phyloP scores from a whole-genome alignment of 1,140 invertebrate genomes.

The Bombus confusus region DNA sequence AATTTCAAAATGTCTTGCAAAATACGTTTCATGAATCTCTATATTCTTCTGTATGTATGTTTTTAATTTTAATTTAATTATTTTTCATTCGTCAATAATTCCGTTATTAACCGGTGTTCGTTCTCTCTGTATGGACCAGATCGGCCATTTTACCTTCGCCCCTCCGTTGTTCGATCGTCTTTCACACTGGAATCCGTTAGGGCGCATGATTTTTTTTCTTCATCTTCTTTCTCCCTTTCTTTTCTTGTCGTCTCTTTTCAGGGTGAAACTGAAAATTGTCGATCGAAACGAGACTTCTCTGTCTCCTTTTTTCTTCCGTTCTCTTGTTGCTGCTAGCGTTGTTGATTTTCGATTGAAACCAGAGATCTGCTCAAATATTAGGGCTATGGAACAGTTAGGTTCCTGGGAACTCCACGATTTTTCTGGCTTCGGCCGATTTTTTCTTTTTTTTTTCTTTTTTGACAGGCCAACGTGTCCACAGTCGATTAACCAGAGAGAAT shows the following conservation, averaged over 20 bases:
- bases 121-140: slow-evolving; percentile 22
- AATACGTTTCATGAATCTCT: neutral
- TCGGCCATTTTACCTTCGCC: slow-evolving; percentile 66
- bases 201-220: slow-evolving; percentile 72
- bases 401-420: slow-evolving; percentile 76
- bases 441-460: slow-evolving; percentile 36
- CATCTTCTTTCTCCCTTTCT: slow-evolving; percentile 30
- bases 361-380: slow-evolving; percentile 81
- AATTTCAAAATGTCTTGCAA: no score
- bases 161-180: slow-evolving; percentile 58
- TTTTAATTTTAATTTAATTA: neutral
- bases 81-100: neutral
- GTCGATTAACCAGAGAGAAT: slow-evolving; percentile 43
- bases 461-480: neutral
- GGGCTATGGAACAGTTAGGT: slow-evolving; percentile 76
- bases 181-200: slow-evolving; percentile 79
- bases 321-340: slow-evolving; percentile 48
- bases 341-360: slow-evolving; percentile 82
- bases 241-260: neutral
- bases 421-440: slow-evolving; percentile 51
- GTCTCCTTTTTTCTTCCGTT: slow-evolving; percentile 33
- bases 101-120: slow-evolving; percentile 5
- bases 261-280: slow-evolving; percentile 35
- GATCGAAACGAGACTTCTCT: neutral
- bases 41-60: slow-evolving; percentile 1